Evolutionary conservation across 1,140 invertebrate species (phyloP), one percentile per base, ranked within the genome.

Genomic region (Drosophila equinoxialis): DNA sequence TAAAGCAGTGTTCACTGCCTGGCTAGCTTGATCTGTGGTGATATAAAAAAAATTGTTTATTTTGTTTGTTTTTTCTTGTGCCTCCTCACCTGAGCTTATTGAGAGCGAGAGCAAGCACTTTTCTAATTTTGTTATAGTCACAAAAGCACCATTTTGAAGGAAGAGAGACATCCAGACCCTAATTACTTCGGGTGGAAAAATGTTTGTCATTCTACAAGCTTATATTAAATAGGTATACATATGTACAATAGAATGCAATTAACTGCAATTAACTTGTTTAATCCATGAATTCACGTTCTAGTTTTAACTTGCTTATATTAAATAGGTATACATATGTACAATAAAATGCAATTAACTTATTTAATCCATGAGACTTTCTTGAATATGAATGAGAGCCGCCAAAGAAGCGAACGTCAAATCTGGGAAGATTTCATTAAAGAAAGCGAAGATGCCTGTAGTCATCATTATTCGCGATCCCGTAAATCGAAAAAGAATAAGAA

Each of bases 1-100:
- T 6, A 69, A 65, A 0, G 84, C 83, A 57, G 51, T 13, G 6
- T 71, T 48, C 8, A 87, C 77, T 0, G 84, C 35, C 11, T 62
- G 10, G n/a, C 23, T 65, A 2, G 84, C 76, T 6, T 68, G 54
- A 13, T 71, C 83, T 89, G 42, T 6, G n/a, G 42, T 41, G 42
- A 54, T 8, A 51, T 8, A n/a, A n/a, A n/a, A n/a, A n/a, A n/a
- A n/a, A n/a, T n/a, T n/a, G n/a, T n/a, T n/a, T n/a, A n/a, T n/a
- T n/a, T n/a, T n/a, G 45, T 10, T 48, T 35, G 8, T n/a, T 6
- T 61, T 58, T 70, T 11, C 7, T n/a, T n/a, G 17, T 14, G 3
- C 3, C 45, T 1, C 4, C 33, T 39, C 11, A 77, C 71, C 67
- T 13, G 54, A 17, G 6, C 37, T 60, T 65, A 78, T 41, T 5